Evolutionary conservation across 2,888 invertebrate species (phyloP), one percentile per base, ranked within the genome.

Genomic region (Leuctra nigra): DNA sequence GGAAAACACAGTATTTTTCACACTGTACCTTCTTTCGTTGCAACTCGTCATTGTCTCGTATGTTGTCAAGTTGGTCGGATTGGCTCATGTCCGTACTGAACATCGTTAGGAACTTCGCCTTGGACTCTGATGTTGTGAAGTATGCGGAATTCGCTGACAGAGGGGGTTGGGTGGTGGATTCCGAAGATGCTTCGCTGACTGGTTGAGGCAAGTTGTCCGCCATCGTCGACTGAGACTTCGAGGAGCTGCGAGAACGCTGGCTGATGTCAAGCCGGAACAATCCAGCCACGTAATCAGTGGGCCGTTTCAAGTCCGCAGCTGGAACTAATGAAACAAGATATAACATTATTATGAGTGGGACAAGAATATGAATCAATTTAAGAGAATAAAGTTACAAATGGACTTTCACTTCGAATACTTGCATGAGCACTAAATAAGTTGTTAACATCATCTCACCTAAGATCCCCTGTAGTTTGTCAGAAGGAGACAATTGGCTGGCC

Each of bases 271-370:
- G 73, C 66, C 77, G 76, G 69, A 85, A 84, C 61, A 86, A 69
- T 53, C 83, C 84, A 63, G 77, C 75, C 65, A 86, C 82, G 69
- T 83, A 86, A 69, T 85, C 83, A 61, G 82, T 82, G 44, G 82
- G 78, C 65, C 82, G 82, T 68, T 83, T 84, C 66, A 81, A 79
- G 65, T 82, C 81, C 36, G 82, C 80, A 59, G 78, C 80, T 67
- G 82, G 81, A 68, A 80, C 82, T 82, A 68, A n/a, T n/a, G n/a
- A n/a, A n/a, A n/a, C n/a, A n/a, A n/a, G n/a, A n/a, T n/a, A n/a
- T n/a, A n/a, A n/a, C n/a, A n/a, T n/a, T n/a, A n/a, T n/a, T n/a
- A n/a, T n/a, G n/a, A n/a, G n/a, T n/a, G n/a, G n/a, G n/a, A n/a
- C n/a, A n/a, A n/a, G n/a, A n/a, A n/a, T 44, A 13, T 44, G 13